These are phyloP conservation scores for Aradus depressus DNA, from an alignment of 2,888 invertebrate species.

Conservation along the genomic window DNA sequence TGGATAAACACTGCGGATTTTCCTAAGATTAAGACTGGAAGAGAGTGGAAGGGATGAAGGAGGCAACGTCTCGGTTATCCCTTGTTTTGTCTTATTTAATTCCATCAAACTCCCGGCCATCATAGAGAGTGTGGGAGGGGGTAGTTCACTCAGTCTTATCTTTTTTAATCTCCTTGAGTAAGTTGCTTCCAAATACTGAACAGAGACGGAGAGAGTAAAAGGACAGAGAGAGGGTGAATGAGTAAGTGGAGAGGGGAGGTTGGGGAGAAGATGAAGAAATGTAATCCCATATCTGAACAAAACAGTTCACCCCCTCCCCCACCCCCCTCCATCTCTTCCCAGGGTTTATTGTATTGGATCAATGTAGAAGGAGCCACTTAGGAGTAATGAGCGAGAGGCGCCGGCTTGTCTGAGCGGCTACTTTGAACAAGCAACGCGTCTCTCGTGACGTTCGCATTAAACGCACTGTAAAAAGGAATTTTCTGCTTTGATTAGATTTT, in stretches of 20 bases:
- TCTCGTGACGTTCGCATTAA: too few relatives aligned
- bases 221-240: slow-evolving; percentile 22
- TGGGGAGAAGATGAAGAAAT: slow-evolving; percentile 23
- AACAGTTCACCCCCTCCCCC: slow-evolving; percentile 19
- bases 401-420: slow-evolving; percentile 8
- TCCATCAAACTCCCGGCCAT: slow-evolving; percentile 16
- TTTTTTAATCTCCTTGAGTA: slow-evolving; percentile 30
- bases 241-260: slow-evolving; percentile 24
- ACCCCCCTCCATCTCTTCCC: not conserved
- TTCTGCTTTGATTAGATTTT: too few relatives aligned
- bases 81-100: slow-evolving; percentile 18
- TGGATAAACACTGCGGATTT: too few relatives aligned
- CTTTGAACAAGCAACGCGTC: too few relatives aligned
- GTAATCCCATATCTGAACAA: slow-evolving; percentile 28
- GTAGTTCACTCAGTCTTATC: slow-evolving; percentile 19
- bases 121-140: not conserved
- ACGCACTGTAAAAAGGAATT: too few relatives aligned
- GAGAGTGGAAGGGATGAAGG: too few relatives aligned
- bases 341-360: slow-evolving; percentile 28
- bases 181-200: slow-evolving; percentile 17
- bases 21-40: too few relatives aligned
- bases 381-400: slow-evolving; percentile 27
- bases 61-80: too few relatives aligned
- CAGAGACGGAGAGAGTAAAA: not conserved
- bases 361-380: slow-evolving; percentile 28